Conservation (phyloP, 2,888 invertebrate species). For the Melanostoma scalare region DNA sequence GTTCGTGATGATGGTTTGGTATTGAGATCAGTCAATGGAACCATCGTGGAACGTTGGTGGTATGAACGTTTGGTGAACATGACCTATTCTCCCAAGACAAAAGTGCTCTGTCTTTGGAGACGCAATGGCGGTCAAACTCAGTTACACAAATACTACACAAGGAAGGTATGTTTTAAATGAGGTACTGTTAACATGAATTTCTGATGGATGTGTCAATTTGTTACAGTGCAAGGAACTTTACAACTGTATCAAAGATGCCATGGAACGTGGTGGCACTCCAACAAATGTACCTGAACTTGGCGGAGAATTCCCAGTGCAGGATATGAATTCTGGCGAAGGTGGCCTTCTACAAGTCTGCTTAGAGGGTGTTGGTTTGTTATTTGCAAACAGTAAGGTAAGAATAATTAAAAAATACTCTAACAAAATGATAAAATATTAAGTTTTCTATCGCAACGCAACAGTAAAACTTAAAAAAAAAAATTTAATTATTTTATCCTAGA, state of each 20-base stretch:
- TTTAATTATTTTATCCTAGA: conserved; percentile 18
- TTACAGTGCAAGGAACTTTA: conserved; percentile 97
- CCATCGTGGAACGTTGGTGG: conserved; percentile 98
- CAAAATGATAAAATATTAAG: too few relatives aligned
- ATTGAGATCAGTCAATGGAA: conserved; percentile 90
- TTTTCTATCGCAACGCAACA: too few relatives aligned
- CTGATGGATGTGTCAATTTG: conserved; percentile 11
- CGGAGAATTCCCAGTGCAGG: conserved; percentile 99
- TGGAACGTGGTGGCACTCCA: conserved; percentile 93
- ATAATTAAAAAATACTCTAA: conserved; percentile 68
- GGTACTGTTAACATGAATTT: background rate
- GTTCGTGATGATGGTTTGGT: conserved; percentile 98
- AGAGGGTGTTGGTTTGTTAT: conserved; percentile 99
- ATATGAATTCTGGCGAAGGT: conserved; percentile 98
- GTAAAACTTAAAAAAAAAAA: background rate
- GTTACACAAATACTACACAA: conserved; percentile 98
- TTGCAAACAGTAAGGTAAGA: conserved; percentile 99
- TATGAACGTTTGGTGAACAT: conserved; percentile 99
- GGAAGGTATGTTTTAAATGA: conserved; percentile 88
- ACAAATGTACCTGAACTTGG: conserved; percentile 84
- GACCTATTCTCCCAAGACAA: conserved; percentile 99
- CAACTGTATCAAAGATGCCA: conserved; percentile 98
- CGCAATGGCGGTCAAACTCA: conserved; percentile 96
- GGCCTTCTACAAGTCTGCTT: conserved; percentile 99
- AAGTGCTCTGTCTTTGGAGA: conserved; percentile 98